phyloP scores from a whole-genome alignment of 2,113 vertebrate genomes.

The Silurus glanis region DNA sequence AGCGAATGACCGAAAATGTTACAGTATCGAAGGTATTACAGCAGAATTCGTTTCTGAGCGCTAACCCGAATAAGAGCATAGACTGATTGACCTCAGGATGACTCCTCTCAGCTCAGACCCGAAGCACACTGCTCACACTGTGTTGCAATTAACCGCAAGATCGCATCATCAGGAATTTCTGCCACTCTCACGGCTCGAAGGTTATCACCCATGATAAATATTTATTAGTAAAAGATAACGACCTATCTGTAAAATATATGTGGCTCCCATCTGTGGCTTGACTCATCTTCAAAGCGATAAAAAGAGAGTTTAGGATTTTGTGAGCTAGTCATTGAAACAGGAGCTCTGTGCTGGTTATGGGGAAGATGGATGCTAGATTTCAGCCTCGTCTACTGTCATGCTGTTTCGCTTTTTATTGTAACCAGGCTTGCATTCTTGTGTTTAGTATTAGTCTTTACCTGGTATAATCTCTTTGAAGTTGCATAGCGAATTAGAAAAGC shows the following conservation, averaged over 20 bases:
- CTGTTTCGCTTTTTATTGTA: not conserved
- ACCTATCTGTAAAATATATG: constrained; percentile 24
- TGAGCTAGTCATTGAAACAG: constrained; percentile 24
- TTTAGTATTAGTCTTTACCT: not conserved
- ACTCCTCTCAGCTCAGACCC: constrained; percentile 33
- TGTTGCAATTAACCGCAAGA: constrained; percentile 45
- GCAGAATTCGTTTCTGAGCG: not conserved
- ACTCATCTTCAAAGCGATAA: constrained; percentile 12
- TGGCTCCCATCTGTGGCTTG: constrained; percentile 16
- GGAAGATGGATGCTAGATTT: not conserved
- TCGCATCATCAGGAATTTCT: constrained; percentile 34
- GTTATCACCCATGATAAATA: constrained; percentile 12
- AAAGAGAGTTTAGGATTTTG: not conserved
- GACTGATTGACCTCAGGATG: constrained; percentile 35
- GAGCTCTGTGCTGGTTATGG: not conserved
- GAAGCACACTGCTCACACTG: constrained; percentile 25
- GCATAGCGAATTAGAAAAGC: not conserved
- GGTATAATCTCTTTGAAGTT: not conserved
- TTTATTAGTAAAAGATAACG: constrained; percentile 34
- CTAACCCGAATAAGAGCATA: not conserved
- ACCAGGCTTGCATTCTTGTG: constrained; percentile 20
- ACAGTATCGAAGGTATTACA: too few relatives aligned
- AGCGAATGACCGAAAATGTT: not conserved
- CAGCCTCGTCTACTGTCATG: not conserved
- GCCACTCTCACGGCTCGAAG: constrained; percentile 13